Evolutionary conservation across 2,888 invertebrate species (phyloP), one percentile per base, ranked within the genome.

Genomic region (Chloroclysta siterata): DNA sequence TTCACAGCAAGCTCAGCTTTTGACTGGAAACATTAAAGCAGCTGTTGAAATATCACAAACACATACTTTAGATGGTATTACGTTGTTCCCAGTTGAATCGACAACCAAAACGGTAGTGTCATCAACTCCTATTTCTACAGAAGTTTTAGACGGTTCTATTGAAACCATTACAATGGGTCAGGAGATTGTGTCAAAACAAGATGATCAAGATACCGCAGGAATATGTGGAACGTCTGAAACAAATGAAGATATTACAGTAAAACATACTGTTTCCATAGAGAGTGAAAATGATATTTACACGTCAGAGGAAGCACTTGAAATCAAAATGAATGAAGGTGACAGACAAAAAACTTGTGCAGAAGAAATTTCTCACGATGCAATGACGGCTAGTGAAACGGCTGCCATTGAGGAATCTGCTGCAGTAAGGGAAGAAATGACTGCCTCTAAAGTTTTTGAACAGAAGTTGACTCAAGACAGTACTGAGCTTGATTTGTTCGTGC

Each of bases 1-100:
- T 44, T 53, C 13, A 46, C 46, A 44, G 15, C 28, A 53, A 48
- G n/a, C 33, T 22, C 14, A 33, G n/a, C 2, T 36, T 14, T 50
- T 33, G 29, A 13, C 8, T 42, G 50, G 42, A 17, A 29, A 33
- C 14, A n/a, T 13, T 13, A 44, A 55, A 22, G 2, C 39, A 17
- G 13, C 29, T 42, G 36, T 63, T 10, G 22, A 62, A 56, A 51
- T 56, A 62, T 15, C 41, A 15, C 15, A 67, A 44, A 28, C 50
- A 10, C 44, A 8, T n/a, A 11, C 5, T 50, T 22, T 39, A 50
- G n/a, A 50, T 22, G 33, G n/a, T 42, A 41, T 5, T 22, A 39
- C 39, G n/a, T 7, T 56, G n/a, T 47, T 17, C 5, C 13, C 11
- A 29, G 11, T 39, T 39, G 55, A 15, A 48, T 36, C 10, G 0